Percentiles rank a stretch among this genome's conserved stretches.
Conservation (phyloP, 1,140 invertebrate genomes). For the Magallana angulata region DNA sequence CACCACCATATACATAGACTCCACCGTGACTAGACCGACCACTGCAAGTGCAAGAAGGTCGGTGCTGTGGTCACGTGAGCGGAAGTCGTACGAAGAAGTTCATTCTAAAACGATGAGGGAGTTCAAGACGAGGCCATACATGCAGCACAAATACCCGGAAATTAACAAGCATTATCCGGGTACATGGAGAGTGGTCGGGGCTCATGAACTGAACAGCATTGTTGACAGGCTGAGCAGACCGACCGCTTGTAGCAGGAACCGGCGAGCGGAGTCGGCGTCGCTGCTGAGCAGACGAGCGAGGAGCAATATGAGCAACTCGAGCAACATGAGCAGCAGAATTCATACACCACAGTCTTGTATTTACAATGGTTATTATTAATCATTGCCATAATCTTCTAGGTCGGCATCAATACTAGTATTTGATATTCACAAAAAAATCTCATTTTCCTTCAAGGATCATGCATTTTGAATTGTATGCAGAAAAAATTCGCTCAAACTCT, state of each 20-base stretch:
- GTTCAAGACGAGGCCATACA: conserved; percentile 56
- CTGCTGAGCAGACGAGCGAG: background rate
- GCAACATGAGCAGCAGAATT: too few relatives aligned
- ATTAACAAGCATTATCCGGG: conserved; percentile 64
- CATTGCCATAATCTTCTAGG: too few relatives aligned
- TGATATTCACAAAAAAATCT: too few relatives aligned
- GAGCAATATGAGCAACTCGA: background rate
- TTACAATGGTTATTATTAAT: too few relatives aligned
- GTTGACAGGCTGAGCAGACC: conserved; percentile 57
- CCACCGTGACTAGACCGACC: conserved; percentile 58
- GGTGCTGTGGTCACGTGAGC: conserved; percentile 63
- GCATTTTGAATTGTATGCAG: too few relatives aligned
- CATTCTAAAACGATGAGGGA: conserved; percentile 51
- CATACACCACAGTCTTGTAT: too few relatives aligned
- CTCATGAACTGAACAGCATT: conserved; percentile 54
- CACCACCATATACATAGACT: conserved; percentile 40
- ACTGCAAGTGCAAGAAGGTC: conserved; percentile 59
- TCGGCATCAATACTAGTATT: too few relatives aligned
- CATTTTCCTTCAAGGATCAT: too few relatives aligned
- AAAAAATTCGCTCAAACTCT: too few relatives aligned
- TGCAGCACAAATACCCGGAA: conserved; percentile 61
- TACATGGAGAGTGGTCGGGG: conserved; percentile 60
- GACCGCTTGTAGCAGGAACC: conserved; percentile 38
- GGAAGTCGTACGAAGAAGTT: conserved; percentile 60
- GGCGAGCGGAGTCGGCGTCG: conserved; percentile 47